These are phyloP conservation scores for Arremon aurantiirostris DNA, from an alignment of 2,797 vertebrate genomes.

Conservation along the genomic window DNA sequence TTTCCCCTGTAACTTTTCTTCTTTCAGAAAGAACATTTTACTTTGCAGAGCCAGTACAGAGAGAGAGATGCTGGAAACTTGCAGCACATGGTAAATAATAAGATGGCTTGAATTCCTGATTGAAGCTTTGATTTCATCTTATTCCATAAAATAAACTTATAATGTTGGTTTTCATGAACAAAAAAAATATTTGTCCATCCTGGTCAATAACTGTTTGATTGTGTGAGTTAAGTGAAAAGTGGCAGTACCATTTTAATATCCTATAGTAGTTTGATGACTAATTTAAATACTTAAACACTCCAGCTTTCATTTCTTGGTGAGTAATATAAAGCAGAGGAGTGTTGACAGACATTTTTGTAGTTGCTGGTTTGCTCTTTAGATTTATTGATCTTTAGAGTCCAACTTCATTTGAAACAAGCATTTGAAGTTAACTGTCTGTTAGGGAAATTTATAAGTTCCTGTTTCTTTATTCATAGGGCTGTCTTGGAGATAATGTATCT, in stretches of 20 bases:
- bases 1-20: constrained; percentile 13
- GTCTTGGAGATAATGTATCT: neutral
- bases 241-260: neutral
- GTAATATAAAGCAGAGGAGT: neutral
- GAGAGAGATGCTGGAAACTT: constrained; percentile 49
- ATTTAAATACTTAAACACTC: neutral
- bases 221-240: neutral
- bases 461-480: neutral
- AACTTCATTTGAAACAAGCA: neutral
- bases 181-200: neutral
- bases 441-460: neutral
- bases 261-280: neutral
- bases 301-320: neutral
- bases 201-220: neutral
- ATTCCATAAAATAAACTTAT: neutral
- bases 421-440: neutral
- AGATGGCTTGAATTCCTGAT: neutral
- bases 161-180: neutral
- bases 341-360: neutral
- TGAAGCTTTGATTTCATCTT: neutral
- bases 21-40: constrained; percentile 67
- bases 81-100: constrained; percentile 67
- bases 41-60: constrained; percentile 62
- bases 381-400: neutral
- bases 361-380: neutral